A percentile compares a stretch with the other conserved stretches of the same genome.
These are phyloP conservation scores for Cepphus grylle DNA, from an alignment of 2,113 vertebrate genomes.

Conservation along the genomic window DNA sequence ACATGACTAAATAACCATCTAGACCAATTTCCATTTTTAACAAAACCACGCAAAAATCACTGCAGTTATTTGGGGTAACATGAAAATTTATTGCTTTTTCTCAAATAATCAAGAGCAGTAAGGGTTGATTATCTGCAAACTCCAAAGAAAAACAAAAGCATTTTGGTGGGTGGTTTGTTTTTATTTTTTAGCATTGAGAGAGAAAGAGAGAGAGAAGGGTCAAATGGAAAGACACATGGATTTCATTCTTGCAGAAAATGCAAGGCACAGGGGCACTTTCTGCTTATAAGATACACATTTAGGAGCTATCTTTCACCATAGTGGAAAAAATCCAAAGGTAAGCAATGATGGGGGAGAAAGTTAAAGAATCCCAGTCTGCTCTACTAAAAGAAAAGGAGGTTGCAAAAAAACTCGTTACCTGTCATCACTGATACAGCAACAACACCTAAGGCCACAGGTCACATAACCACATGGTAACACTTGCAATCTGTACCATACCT, in stretches of 20 bases:
- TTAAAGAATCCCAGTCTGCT: neutral
- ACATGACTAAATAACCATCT: neutral
- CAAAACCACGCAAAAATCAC: neutral
- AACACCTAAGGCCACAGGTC: neutral
- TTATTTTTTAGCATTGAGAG: neutral
- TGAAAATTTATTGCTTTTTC: neutral
- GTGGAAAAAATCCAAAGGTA: neutral
- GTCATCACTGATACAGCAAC: neutral
- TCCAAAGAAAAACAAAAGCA: neutral
- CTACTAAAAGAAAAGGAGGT: neutral
- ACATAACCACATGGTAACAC: neutral
- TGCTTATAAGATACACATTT: neutral
- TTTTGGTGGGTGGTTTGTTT: neutral
- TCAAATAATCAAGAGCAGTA: neutral
- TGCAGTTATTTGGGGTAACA: neutral
- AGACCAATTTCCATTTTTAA: neutral
- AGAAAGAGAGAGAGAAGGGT: neutral
- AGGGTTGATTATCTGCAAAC: neutral
- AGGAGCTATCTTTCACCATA: neutral
- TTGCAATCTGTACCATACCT: neutral
- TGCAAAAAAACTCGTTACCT: neutral
- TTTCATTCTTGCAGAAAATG: neutral
- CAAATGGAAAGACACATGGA: neutral
- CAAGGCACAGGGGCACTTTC: neutral
- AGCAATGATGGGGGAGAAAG: neutral